Evolutionary conservation across 1,140 invertebrate species (phyloP).

Genomic region (Idris sp.): DNA sequence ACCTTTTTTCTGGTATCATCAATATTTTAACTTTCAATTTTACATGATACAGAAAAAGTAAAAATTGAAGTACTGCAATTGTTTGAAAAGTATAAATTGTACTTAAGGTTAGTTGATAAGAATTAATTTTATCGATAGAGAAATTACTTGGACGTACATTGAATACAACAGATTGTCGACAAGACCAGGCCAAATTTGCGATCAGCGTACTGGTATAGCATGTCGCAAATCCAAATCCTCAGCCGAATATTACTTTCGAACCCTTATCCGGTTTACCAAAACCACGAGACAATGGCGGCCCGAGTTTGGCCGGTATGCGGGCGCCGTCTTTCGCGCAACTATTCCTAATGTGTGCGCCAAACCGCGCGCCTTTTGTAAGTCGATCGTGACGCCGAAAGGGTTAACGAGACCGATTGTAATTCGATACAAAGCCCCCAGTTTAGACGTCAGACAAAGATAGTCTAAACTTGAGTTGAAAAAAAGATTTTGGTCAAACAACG

Average conservation of each 20-base stretch:
- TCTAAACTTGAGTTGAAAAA: constrained; percentile 10
- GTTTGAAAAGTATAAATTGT: too few relatives aligned
- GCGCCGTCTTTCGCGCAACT: constrained; percentile 49
- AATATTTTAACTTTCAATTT: too few relatives aligned
- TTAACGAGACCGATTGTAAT: constrained; percentile 50
- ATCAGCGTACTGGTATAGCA: constrained; percentile 34
- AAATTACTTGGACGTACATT: background rate
- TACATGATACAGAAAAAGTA: too few relatives aligned
- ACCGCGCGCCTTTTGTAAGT: constrained; percentile 53
- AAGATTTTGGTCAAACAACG: constrained; percentile 13
- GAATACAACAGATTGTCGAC: constrained; percentile 1
- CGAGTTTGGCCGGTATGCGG: constrained; percentile 51
- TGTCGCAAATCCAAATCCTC: constrained; percentile 25
- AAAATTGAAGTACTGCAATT: too few relatives aligned
- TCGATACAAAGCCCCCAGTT: constrained; percentile 49
- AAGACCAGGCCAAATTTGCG: constrained; percentile 4
- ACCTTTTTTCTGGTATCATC: too few relatives aligned
- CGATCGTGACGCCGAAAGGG: constrained; percentile 49
- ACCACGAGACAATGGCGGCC: constrained; percentile 51
- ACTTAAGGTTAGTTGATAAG: too few relatives aligned
- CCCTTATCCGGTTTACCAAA: constrained; percentile 52
- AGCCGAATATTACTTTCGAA: constrained; percentile 37
- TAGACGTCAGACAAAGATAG: constrained; percentile 17
- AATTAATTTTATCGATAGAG: background rate
- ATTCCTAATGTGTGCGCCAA: constrained; percentile 47